Base-by-base conservation (phyloP, 2,797 vertebrate genomes). In the Betta splendens region DNA sequence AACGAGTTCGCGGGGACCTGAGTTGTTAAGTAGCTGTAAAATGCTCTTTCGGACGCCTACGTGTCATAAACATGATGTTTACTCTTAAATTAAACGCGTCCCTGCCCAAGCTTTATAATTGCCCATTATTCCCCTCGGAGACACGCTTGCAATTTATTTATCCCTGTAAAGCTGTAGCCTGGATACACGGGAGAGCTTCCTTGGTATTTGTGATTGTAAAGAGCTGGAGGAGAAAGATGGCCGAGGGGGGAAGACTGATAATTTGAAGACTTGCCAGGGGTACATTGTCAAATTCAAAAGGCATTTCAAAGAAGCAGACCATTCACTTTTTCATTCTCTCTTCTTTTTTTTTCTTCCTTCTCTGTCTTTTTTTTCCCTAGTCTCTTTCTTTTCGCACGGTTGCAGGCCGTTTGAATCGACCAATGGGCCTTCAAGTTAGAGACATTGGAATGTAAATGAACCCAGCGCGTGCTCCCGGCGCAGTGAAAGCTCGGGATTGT, bases 361-460 rank as follows among this genome's bases (percentile, higher is more conserved):
- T 66, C 49, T 59, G 38, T 59, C 58, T 62, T 58, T 48, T 70
- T 46, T 58, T 48, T 70, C 46, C 56, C 65, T 60, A 54, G 66
- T 70, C 72, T 80, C 80, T 85, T 85, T 85, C 81, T 89, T 85
- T 83, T 79, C 77, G 86, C 87, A 80, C 86, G 85, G 87, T 90
- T 79, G 86, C 87, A 87, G 87, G 50, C 81, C 83, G 87, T 92
- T 92, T 92, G 91, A 92, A 93, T 91, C 87, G 64, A 90, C 92
- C 92, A 93, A 90, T 93, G 66, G 84, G 89, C 88, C 87, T 92
- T 86, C 88, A 92, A 85, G 72, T 82, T 83, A 32, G 75, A 84
- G 81, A 90, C 89, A 93, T 94, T 93, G 93, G 91, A 80, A 94
- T 94, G 93, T 87, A 93, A 93, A 94, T 94, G 89, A 92, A 86